Evolutionary conservation across 1,140 invertebrate species (phyloP), one percentile per base, ranked within the genome.

Genomic region (Bombus ignitus): DNA sequence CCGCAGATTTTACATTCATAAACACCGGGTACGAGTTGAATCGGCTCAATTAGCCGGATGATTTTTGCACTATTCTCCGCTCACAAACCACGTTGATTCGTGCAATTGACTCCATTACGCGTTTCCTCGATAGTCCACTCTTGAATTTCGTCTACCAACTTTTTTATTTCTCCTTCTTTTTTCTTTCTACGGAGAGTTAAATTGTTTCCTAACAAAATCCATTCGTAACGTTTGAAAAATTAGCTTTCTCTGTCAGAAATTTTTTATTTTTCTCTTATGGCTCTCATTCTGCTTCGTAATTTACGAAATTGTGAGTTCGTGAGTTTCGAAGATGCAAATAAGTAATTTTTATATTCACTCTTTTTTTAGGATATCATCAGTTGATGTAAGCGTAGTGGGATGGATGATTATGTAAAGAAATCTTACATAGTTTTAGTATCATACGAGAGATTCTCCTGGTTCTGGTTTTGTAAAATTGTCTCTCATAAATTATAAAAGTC

Each of bases 1-100:
- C 57, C 37, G 32, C 25, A 9, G 47, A 85, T 80, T 80, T 80
- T 72, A 39, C 53, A 80, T 80, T 72, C 53, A 44, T 72, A 85
- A 80, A 80, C 42, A 80, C 71, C 53, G 13, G 28, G 44, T n/a
- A 42, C n/a, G 10, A 42, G 12, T 28, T 80, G 83, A 72, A 85
- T 85, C 68, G 68, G 10, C 28, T 32, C 76, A 85, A 85, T 85
- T 72, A 79, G 53, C 47, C 6, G 32, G 8, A 39, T n/a, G 3
- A 70, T 70, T 70, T 83, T 77, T 70, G 1, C 53, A 8, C 22
- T 39, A 62, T 65, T 47, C 81, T 9, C 28, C 18, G 44, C 18
- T 59, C 66, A 83, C 62, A 68, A 82, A 13, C 28, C 62, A 13
- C 35, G 28, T 22, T 77, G 81, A 83, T 78, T 83, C 62, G 28